A percentile compares a stretch with the other conserved stretches of the same genome.
phyloP scores from a whole-genome alignment of 2,797 vertebrate species.

The Gobio occitaniae region DNA sequence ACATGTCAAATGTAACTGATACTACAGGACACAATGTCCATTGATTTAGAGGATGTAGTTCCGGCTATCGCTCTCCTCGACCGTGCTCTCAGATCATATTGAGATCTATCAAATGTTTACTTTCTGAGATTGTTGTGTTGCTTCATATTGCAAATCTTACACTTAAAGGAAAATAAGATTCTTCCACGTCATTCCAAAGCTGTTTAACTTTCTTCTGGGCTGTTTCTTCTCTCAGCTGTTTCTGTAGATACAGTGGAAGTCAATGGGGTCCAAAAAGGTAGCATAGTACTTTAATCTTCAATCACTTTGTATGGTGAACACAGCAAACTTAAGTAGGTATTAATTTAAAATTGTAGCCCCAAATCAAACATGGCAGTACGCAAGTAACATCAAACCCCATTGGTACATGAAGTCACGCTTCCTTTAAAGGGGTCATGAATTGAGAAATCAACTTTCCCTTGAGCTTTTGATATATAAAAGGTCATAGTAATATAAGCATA shows the following conservation, averaged over 20 bases:
- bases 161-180: neutral
- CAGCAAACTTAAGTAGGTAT: neutral
- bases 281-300: neutral
- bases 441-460: too few relatives aligned
- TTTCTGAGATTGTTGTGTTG: conserved; percentile 22
- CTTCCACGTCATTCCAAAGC: neutral
- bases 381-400: neutral
- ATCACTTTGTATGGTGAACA: neutral
- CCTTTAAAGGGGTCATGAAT: neutral
- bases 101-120: conserved; percentile 23
- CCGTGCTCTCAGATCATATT: neutral
- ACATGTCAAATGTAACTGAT: conserved; percentile 41
- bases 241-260: neutral
- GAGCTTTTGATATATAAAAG: too few relatives aligned
- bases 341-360: neutral
- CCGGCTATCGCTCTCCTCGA: conserved; percentile 21
- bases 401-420: neutral
- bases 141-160: neutral
- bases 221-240: neutral
- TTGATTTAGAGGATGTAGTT: conserved; percentile 38
- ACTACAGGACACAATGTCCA: conserved; percentile 18
- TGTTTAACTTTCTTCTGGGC: neutral
- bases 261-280: neutral
- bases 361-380: neutral
- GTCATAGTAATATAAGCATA: too few relatives aligned